A percentile compares a stretch with the other conserved stretches of the same genome.
Conservation (phyloP, 2,888 invertebrate genomes). For the Sphaerophoria rueppellii region DNA sequence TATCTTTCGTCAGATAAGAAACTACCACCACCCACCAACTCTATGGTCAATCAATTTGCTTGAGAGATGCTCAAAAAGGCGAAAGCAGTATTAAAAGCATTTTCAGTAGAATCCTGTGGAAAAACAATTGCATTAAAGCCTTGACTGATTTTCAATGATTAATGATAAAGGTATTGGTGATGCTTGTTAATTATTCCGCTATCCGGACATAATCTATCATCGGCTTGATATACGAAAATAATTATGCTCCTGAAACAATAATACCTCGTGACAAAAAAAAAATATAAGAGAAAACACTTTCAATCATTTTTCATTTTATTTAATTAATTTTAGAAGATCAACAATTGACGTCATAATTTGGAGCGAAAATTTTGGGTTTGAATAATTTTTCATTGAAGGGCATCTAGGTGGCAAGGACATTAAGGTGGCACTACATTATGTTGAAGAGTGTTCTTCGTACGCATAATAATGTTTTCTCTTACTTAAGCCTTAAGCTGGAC, state of each 20-base stretch:
- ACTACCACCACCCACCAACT: background rate
- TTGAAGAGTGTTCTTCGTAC: too few relatives aligned
- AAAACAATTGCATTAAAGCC: background rate
- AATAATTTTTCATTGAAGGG: background rate
- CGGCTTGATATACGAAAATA: conserved; percentile 30
- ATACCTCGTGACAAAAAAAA: background rate
- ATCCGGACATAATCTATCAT: conserved; percentile 52
- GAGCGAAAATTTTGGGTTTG: background rate
- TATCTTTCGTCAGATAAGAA: background rate
- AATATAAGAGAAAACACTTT: background rate
- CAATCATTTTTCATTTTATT: conserved; percentile 36
- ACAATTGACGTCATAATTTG: background rate
- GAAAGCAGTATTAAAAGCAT: background rate
- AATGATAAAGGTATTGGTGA: conserved; percentile 44
- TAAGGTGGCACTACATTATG: too few relatives aligned
- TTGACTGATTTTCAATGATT: conserved; percentile 38
- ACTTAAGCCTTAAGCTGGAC: too few relatives aligned
- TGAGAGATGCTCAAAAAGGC: conserved; percentile 15
- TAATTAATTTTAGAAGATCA: conserved; percentile 29
- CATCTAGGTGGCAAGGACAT: too few relatives aligned
- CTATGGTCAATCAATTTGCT: conserved; percentile 35
- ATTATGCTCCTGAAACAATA: conserved; percentile 27
- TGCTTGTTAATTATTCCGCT: conserved; percentile 50
- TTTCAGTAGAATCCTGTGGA: background rate
- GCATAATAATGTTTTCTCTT: too few relatives aligned